Percentiles rank a stretch among this genome's conserved stretches.
Conservation (phyloP, 2,113 vertebrate genomes). For the Cricetomys ansorgei region DNA sequence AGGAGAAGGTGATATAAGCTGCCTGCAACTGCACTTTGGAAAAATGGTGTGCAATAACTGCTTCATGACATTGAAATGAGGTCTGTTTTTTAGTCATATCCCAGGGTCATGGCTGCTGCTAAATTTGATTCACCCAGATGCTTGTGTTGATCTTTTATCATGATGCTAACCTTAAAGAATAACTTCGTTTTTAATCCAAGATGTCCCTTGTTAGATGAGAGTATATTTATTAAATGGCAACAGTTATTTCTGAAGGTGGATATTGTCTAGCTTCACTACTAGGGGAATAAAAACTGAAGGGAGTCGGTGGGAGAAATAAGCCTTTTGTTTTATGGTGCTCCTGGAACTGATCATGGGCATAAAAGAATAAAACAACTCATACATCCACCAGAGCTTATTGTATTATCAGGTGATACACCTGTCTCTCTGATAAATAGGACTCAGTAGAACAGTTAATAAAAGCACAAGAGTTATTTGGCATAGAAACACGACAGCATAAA, state of each 20-base stretch:
- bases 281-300: conserved; percentile 56
- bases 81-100: conserved; percentile 61
- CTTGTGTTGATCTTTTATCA: conserved; percentile 73
- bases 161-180: conserved; percentile 81
- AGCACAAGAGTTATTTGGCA: conserved; percentile 84
- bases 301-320: conserved; percentile 81
- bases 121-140: conserved; percentile 68
- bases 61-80: conserved; percentile 76
- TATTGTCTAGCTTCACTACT: conserved; percentile 82
- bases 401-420: conserved; percentile 88
- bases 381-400: conserved; percentile 85
- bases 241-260: conserved; percentile 85
- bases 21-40: conserved; percentile 71
- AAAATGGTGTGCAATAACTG: conserved; percentile 74
- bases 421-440: conserved; percentile 89
- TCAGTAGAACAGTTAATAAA: conserved; percentile 88
- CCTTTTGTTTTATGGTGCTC: conserved; percentile 86
- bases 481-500: conserved; percentile 80
- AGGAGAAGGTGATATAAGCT: conserved; percentile 52
- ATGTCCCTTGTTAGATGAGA: conserved; percentile 79
- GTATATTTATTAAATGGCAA: conserved; percentile 86
- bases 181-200: conserved; percentile 81
- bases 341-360: conserved; percentile 85
- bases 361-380: conserved; percentile 88
- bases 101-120: conserved; percentile 66